phyloP scores from a whole-genome alignment of 2,888 invertebrate genomes.

The Odontocolon sp. region DNA sequence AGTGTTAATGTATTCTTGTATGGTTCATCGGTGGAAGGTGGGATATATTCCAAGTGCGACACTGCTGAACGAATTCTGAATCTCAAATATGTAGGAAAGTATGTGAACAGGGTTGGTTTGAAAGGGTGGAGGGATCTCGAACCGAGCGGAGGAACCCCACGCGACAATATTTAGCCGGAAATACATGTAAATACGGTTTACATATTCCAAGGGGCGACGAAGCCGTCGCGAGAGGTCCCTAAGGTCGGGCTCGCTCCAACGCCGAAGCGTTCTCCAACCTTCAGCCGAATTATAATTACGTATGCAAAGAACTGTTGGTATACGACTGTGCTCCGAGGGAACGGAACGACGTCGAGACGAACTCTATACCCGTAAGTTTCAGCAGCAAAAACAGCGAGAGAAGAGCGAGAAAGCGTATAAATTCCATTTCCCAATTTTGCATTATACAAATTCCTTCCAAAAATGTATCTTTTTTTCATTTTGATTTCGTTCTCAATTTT shows the following conservation, averaged over 20 bases:
- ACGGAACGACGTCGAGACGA: neutral
- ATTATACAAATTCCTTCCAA: neutral
- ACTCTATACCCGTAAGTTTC: neutral
- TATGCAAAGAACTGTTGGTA: constrained; percentile 53
- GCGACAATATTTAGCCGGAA: constrained; percentile 50
- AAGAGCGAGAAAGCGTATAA: neutral
- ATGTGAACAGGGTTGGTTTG: neutral
- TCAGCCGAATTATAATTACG: constrained; percentile 50
- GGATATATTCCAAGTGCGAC: neutral
- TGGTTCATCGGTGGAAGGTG: neutral
- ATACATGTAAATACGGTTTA: constrained; percentile 60
- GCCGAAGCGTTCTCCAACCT: neutral
- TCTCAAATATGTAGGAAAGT: constrained; percentile 11
- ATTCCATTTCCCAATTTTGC: neutral
- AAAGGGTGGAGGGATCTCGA: neutral
- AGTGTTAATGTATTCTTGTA: neutral
- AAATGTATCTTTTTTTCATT: neutral
- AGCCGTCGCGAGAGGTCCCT: constrained; percentile 14
- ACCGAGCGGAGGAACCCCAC: neutral
- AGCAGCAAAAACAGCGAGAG: neutral
- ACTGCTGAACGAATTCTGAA: neutral
- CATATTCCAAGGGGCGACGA: constrained; percentile 45
- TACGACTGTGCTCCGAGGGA: constrained; percentile 17
- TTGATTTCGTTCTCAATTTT: neutral
- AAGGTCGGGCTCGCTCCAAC: constrained; percentile 9